Evolutionary conservation across 1,140 invertebrate genomes (phyloP).

Genomic region (Zelostemma sp.): DNA sequence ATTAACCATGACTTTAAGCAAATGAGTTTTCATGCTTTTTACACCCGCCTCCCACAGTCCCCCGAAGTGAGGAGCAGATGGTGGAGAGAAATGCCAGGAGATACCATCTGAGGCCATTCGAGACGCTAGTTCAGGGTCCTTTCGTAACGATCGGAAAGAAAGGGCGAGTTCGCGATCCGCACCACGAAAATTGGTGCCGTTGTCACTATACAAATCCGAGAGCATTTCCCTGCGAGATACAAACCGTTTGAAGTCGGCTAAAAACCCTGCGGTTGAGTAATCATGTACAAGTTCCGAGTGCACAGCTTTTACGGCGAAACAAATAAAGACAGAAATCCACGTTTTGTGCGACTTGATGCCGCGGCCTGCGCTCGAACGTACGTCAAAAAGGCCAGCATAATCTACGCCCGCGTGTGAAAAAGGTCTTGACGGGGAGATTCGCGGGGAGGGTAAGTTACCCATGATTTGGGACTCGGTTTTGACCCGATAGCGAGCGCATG

Average conservation of each 20-base stretch:
- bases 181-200: slow-evolving; percentile 12
- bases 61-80: slow-evolving; percentile 6
- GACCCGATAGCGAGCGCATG: background rate
- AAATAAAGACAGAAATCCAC: slow-evolving; percentile 50
- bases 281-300: slow-evolving; percentile 32
- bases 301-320: slow-evolving; percentile 36
- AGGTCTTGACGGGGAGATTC: slow-evolving; percentile 45
- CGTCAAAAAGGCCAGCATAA: slow-evolving; percentile 59
- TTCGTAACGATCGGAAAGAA: background rate
- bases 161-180: slow-evolving; percentile 13
- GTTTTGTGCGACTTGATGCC: slow-evolving; percentile 17
- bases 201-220: slow-evolving; percentile 5
- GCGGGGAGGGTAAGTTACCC: slow-evolving; percentile 39
- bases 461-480: slow-evolving; percentile 38
- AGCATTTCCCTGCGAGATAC: slow-evolving; percentile 4
- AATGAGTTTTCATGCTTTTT: slow-evolving; percentile 22
- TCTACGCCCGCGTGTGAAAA: slow-evolving; percentile 61
- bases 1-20: slow-evolving; percentile 22
- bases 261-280: slow-evolving; percentile 1
- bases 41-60: slow-evolving; percentile 6
- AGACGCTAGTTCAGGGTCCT: background rate
- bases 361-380: background rate
- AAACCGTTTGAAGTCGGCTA: slow-evolving; percentile 12
- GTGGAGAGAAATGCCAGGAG: slow-evolving; percentile 43
- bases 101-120: slow-evolving; percentile 20